These are phyloP conservation scores for Lasioglossum lativentre DNA, from an alignment of 2,888 invertebrate species.

Conservation along the genomic window DNA sequence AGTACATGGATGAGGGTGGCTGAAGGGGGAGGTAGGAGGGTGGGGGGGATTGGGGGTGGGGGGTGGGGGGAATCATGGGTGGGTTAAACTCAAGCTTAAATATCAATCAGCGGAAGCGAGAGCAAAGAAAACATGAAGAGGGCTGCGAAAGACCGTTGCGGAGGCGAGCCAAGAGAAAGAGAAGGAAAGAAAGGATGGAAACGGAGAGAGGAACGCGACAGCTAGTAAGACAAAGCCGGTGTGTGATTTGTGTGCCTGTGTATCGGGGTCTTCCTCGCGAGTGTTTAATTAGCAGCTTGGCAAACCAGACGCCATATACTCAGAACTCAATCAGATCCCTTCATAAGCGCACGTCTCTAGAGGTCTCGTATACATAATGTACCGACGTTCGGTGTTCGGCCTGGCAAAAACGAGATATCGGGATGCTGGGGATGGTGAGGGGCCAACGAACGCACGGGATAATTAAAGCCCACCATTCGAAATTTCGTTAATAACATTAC, in stretches of 20 bases:
- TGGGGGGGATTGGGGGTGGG: conserved; percentile 36
- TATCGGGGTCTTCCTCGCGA: conserved; percentile 77
- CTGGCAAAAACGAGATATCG: conserved; percentile 46
- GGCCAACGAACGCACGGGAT: conserved; percentile 14
- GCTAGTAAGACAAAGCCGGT: conserved; percentile 66
- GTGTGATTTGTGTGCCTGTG: conserved; percentile 71
- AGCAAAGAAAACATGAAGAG: conserved; percentile 59
- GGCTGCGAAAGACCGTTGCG: conserved; percentile 36
- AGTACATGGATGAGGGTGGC: conserved; percentile 72
- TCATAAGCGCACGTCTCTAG: conserved; percentile 78
- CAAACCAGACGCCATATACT: conserved; percentile 83
- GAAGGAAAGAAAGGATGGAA: conserved; percentile 37
- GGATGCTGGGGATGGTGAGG: conserved; percentile 17
- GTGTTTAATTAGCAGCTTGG: conserved; percentile 84
- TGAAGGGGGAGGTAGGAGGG: conserved; percentile 31
- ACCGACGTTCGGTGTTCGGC: conserved; percentile 66
- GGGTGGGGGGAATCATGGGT: conserved; percentile 59
- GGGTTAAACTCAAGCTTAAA: conserved; percentile 80
- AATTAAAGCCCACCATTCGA: conserved; percentile 31
- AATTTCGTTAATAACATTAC: not conserved
- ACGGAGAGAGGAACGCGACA: conserved; percentile 47
- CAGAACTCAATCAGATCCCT: conserved; percentile 84
- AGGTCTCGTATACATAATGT: conserved; percentile 81
- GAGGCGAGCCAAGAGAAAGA: conserved; percentile 34
- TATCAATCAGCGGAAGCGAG: conserved; percentile 80